These are phyloP conservation scores for Poecilobothrus nobilitatus DNA, from an alignment of 2,888 invertebrate species.

Conservation along the genomic window DNA sequence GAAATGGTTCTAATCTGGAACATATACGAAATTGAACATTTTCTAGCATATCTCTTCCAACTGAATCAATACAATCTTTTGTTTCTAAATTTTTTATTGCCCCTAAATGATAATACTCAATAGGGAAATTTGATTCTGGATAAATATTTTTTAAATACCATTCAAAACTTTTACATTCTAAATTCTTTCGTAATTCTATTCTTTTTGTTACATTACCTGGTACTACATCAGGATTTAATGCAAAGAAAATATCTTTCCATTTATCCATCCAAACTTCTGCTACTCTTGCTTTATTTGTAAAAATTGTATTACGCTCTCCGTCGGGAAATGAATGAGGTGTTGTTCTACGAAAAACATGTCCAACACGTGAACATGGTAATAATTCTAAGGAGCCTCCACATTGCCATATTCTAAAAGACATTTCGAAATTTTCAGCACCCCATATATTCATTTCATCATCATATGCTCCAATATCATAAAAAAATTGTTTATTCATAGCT, in stretches of 20 bases:
- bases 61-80: not conserved
- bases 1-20: not conserved
- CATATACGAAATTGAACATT: not conserved
- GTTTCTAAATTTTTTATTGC: not conserved
- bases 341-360: constrained; percentile 84
- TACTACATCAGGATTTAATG: constrained; percentile 57
- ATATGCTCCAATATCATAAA: constrained; percentile 90
- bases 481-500: constrained; percentile 85
- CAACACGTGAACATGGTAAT: constrained; percentile 89
- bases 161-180: constrained; percentile 81
- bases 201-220: constrained; percentile 78
- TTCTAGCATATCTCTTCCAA: not conserved
- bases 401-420: constrained; percentile 87
- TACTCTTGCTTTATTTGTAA: constrained; percentile 89
- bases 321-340: constrained; percentile 82
- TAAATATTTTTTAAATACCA: constrained; percentile 88
- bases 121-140: constrained; percentile 79
- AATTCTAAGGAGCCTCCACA: constrained; percentile 89
- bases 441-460: constrained; percentile 92
- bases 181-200: constrained; percentile 64
- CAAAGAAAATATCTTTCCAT: constrained; percentile 83
- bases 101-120: not conserved
- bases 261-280: constrained; percentile 98
- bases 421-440: constrained; percentile 97
- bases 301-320: constrained; percentile 82